A percentile compares a stretch with the other conserved stretches of the same genome.
Conservation (phyloP, 2,797 vertebrate species). For the Synaphobranchus kaupii region DNA sequence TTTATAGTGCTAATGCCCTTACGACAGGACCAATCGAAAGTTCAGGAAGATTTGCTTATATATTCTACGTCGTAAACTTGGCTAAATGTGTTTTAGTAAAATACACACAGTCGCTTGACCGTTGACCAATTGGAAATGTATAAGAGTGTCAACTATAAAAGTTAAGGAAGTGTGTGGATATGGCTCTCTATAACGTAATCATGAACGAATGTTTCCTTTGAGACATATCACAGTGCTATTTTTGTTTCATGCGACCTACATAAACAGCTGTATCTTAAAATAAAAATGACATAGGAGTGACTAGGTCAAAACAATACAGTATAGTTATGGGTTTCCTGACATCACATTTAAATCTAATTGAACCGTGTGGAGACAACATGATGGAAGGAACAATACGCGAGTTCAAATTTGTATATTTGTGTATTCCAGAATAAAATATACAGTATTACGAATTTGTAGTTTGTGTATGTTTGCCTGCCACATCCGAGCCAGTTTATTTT, state of each 20-base stretch:
- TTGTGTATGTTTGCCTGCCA: slow-evolving; percentile 20
- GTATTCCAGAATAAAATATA: slow-evolving; percentile 24
- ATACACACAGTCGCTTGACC: background rate
- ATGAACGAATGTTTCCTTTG: background rate
- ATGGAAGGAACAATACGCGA: slow-evolving; percentile 14
- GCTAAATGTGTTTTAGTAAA: background rate
- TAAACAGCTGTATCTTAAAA: slow-evolving; percentile 4
- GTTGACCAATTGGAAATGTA: background rate
- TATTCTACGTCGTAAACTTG: background rate
- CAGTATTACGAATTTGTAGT: slow-evolving; percentile 27
- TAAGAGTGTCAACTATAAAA: background rate
- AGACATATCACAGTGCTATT: background rate
- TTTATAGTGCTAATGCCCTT: background rate
- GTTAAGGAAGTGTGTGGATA: background rate
- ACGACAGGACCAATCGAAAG: background rate
- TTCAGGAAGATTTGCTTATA: background rate
- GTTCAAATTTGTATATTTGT: slow-evolving; percentile 32
- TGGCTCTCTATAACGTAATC: background rate
- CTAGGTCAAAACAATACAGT: background rate
- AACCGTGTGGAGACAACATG: slow-evolving; percentile 26
- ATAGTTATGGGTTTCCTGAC: background rate
- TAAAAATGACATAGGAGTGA: slow-evolving; percentile 18
- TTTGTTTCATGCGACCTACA: background rate
- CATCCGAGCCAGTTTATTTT: background rate
- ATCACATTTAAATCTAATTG: background rate